Base-by-base conservation (phyloP, 2,113 vertebrate genomes). In the Salvelinus sp. region DNA sequence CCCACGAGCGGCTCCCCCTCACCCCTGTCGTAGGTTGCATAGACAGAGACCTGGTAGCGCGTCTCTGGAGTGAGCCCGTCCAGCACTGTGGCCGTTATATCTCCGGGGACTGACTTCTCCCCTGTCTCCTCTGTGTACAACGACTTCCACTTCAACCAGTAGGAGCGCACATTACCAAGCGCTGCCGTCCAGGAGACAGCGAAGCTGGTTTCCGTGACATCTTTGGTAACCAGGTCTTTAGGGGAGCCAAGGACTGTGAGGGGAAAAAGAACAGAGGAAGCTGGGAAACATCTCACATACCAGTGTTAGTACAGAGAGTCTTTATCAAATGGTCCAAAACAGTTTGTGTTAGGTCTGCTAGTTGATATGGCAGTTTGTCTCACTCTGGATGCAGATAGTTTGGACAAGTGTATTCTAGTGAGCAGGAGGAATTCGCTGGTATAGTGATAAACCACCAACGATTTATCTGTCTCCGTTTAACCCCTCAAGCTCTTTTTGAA, bases 61-160 rank as follows among this genome's bases (percentile, higher is more conserved):
- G 97, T 99, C 83, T 99, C 98, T 9, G 97, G 96, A 74, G 94
- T 96, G 75, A 99, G 94, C 48, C 95, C 92, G 3, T 97, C 94
- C 85, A 98, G 87, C 60, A 96, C 84, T 22, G 96, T 95, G 75
- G 92, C 85, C 50, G 96, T 94, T 58, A 86, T 84, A 72, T 94
- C 92, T 81, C 95, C 96, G 63, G 93, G 90, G 76, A 97, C 91
- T 9, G 38, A 92, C 83, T 95, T 95, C 83, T 99, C 95, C 75
- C 97, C 96, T 58, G 90, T 63, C n/a, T 96, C 95, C 12, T 95
- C 93, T 47, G 92, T 94, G 89, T 94, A 97, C 79, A 95, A 90
- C 0, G 98, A 99, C 82, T 95, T 97, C 97, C 97, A 99, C 0
- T 78, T 78, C 87, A 99, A 89, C 72, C 95, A 94, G 78, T 99